Evolutionary conservation across 2,888 invertebrate genomes (phyloP), one percentile per base, ranked within the genome.

Genomic region (Phania funesta): DNA sequence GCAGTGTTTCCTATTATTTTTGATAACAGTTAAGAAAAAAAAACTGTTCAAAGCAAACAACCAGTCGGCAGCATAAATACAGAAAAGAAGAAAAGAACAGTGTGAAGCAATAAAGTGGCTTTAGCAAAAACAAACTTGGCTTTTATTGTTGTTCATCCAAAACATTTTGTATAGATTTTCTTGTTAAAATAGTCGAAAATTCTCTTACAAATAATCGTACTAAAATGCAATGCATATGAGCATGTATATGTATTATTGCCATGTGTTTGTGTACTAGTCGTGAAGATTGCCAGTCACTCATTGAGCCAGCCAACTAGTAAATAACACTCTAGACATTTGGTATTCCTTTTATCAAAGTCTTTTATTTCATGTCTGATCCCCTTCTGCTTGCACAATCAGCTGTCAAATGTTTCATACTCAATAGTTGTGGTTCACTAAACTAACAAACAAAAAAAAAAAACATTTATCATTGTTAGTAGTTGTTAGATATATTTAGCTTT

Each of bases 371-470:
- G 41, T 24, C 7, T 18, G 3, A 3, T 41, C 1, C 16, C 18
- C 22, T 41, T 48, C 7, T 58, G 38, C 18, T 50, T 3, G 20
- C 29, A 32, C 41, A 73, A 73, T 32, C 65, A 79, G 41, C 67
- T 67, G 58, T 52, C 58, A 73, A 60, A 79, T 79, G 60, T 73
- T 73, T 73, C 50, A 60, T 73, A 67, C 32, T 50, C 65, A 73
- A 79, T 79, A 73, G 67, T 65, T 60, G 65, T 50, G 65, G 73
- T 60, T 58, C 24, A 60, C 58, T 67, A 73, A 65, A 65, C 60
- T n/a, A n/a, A n/a, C n/a, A n/a, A n/a, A n/a, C n/a, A n/a, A 52
- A 44, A 58, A 60, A 68, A 60, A 32, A 32, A 3, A 44, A 58
- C 48, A 41, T 60, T 50, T 67, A 32, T 48, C 32, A 44, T 20